Percentiles rank a stretch among this genome's conserved stretches.
Evolutionary conservation across 2,888 invertebrate genomes (phyloP).

Genomic region (Alitta virens): DNA sequence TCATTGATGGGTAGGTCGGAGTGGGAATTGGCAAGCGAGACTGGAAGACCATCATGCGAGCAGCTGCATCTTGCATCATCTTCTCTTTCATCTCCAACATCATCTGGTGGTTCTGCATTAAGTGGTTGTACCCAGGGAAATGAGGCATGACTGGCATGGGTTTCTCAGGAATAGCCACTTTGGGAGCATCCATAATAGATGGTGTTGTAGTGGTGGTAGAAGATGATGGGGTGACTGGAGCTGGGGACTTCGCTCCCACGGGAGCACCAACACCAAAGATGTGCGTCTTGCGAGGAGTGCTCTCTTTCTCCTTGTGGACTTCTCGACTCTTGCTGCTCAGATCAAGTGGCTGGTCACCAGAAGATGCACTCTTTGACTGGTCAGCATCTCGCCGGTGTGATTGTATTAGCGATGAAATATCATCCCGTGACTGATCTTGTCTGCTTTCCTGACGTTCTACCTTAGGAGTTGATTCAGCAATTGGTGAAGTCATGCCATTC

Average conservation of each 20-base stretch:
- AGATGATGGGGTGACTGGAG: conserved; percentile 4
- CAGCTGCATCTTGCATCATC: conserved; percentile 33
- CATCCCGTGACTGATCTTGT: conserved; percentile 26
- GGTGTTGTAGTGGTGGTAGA: conserved; percentile 7
- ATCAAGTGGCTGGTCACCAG: conserved; percentile 73
- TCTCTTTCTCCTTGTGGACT: conserved; percentile 37
- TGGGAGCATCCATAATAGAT: neutral
- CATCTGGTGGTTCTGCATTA: conserved; percentile 71
- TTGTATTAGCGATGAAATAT: conserved; percentile 20
- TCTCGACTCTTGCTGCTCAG: conserved; percentile 63
- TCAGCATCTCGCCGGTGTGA: conserved; percentile 22
- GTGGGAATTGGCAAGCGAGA: conserved; percentile 39
- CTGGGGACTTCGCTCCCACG: conserved; percentile 43
- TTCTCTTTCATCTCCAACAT: conserved; percentile 44
- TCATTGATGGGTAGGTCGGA: conserved; percentile 32
- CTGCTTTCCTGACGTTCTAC: neutral
- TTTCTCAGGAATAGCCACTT: conserved; percentile 17
- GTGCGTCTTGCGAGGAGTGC: conserved; percentile 45
- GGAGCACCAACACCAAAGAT: conserved; percentile 43
- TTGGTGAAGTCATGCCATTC: neutral
- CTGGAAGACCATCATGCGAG: conserved; percentile 16
- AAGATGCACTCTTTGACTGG: conserved; percentile 24
- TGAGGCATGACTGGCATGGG: conserved; percentile 32
- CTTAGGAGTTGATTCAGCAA: neutral
- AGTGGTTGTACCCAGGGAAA: conserved; percentile 68